A percentile compares a stretch with the other conserved stretches of the same genome.
Conservation (phyloP, 2,888 invertebrate species). For the Himalopsyche japonica region DNA sequence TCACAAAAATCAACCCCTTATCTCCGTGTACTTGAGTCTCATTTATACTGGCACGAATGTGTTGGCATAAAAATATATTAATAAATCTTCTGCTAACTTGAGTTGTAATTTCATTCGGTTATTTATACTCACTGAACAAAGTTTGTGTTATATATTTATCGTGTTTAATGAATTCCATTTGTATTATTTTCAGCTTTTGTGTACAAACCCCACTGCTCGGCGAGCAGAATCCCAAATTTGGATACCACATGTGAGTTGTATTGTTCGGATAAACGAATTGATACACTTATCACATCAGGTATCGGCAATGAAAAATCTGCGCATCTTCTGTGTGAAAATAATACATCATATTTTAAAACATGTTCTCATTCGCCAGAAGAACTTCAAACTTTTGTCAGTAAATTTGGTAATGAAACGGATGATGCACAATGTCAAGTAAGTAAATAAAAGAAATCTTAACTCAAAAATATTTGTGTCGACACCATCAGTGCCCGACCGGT, state of each 20-base stretch:
- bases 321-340: conserved; percentile 20
- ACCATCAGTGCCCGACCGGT: too few relatives aligned
- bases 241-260: conserved; percentile 20
- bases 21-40: too few relatives aligned
- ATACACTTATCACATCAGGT: conserved; percentile 4
- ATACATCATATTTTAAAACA: conserved; percentile 13
- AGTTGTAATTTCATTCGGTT: neutral
- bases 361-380: conserved; percentile 16
- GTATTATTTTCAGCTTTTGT: conserved; percentile 27
- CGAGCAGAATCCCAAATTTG: neutral
- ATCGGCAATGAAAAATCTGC: neutral
- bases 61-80: neutral
- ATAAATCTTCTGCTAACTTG: neutral
- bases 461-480: too few relatives aligned
- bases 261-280: conserved; percentile 29
- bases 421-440: conserved; percentile 28
- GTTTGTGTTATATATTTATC: too few relatives aligned
- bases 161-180: neutral
- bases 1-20: too few relatives aligned
- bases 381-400: conserved; percentile 9
- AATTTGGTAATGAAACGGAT: conserved; percentile 15
- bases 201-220: conserved; percentile 19
- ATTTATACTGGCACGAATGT: too few relatives aligned
- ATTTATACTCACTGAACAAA: too few relatives aligned
- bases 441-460: neutral